Evolutionary conservation across 2,797 vertebrate species (phyloP).

Genomic region (Sitta carolinensis): DNA sequence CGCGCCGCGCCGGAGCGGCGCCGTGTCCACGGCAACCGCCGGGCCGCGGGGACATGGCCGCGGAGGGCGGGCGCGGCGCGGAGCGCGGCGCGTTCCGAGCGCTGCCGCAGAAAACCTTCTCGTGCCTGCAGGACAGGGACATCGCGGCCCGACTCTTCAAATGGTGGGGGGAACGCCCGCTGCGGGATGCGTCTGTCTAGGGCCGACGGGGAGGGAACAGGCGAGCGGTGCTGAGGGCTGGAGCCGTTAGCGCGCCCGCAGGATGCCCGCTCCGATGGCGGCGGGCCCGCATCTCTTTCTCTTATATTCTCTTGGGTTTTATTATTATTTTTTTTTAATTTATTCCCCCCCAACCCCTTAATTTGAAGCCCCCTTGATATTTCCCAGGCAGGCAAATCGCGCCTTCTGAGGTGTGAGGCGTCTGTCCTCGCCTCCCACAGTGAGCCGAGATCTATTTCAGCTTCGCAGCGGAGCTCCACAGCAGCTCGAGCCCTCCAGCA

Average conservation of each 20-base stretch:
- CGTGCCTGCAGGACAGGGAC: slow-evolving; percentile 51
- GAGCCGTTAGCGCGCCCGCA: neutral
- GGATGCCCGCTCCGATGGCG: neutral
- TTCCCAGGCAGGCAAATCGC: neutral
- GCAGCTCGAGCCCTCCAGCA: neutral
- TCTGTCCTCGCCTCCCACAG: neutral
- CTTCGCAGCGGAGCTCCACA: neutral
- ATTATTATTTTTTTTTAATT: neutral
- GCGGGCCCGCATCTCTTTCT: neutral
- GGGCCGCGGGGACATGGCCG: slow-evolving; percentile 38
- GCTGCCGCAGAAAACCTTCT: slow-evolving; percentile 69
- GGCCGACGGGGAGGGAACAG: neutral
- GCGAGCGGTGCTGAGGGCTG: neutral
- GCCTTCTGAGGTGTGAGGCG: neutral
- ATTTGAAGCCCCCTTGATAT: neutral
- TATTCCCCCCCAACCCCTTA: rapidly evolving
- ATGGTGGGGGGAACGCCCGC: slow-evolving; percentile 63
- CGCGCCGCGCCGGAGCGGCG: neutral
- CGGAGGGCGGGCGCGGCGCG: neutral
- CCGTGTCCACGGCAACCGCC: slow-evolving; percentile 58
- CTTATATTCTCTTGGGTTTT: too few relatives aligned
- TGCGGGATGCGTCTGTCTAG: neutral
- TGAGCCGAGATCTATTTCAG: neutral
- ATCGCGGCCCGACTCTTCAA: slow-evolving; percentile 67
- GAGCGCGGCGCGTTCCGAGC: slow-evolving; percentile 52